phyloP scores from a whole-genome alignment of 2,113 vertebrate genomes.

The Aythya baeri region DNA sequence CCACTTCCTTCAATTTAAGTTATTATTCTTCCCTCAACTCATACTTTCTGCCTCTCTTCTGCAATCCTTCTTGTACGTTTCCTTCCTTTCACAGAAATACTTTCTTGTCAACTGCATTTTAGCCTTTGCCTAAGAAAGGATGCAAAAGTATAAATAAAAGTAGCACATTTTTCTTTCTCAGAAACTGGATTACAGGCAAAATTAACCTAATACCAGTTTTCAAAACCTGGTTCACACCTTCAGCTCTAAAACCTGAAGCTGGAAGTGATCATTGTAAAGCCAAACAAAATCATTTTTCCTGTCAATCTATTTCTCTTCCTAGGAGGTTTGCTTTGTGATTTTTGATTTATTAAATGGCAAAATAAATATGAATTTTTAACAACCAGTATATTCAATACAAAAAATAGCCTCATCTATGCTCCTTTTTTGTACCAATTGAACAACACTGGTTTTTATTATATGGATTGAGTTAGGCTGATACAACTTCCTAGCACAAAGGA shows the following conservation, averaged over 20 bases:
- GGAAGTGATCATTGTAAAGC: neutral
- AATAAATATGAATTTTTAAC: slow-evolving; percentile 5
- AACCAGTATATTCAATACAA: neutral
- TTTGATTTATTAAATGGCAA: slow-evolving; percentile 1
- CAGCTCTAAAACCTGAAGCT: neutral
- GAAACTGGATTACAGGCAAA: neutral
- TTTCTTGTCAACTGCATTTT: neutral
- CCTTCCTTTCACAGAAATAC: neutral
- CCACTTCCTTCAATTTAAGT: neutral
- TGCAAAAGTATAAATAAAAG: neutral
- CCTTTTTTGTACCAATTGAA: slow-evolving; percentile 11
- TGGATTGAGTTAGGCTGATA: neutral
- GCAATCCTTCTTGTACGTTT: neutral
- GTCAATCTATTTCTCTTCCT: neutral
- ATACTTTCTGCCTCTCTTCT: neutral
- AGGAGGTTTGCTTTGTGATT: neutral
- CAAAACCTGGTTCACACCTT: neutral
- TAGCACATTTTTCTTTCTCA: neutral
- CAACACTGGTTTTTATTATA: neutral
- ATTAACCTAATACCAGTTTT: neutral
- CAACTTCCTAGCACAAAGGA: neutral
- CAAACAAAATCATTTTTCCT: neutral
- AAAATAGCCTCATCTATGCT: neutral
- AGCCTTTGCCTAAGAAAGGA: neutral
- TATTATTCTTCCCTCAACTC: neutral